Base-by-base conservation (phyloP, 2,797 vertebrate species). In the Spinibarbus caldwelli region DNA sequence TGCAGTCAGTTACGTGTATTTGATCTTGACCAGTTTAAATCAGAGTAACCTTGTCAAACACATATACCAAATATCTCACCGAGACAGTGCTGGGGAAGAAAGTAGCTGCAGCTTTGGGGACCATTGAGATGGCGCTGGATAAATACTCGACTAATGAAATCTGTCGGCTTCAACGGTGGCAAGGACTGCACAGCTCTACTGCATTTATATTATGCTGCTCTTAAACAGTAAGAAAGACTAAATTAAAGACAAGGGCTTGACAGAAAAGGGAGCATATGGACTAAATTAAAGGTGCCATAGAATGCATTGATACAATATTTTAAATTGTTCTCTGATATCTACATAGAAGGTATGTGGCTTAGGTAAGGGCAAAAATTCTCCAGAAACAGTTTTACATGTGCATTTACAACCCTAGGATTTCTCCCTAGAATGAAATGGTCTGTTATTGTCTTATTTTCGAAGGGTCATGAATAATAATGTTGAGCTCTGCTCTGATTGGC, bases 181-280 rank as follows among this genome's bases (percentile, higher is more conserved):
- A 99, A 99, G 90, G 98, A 99, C 93, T 99, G 98, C 93, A 99
- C 98, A 0, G 97, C 95, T 0, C 95, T 99, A 83, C 95, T 99
- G 26, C 98, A 99, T 86, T 97, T 99, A 2, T 96, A 95, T 94
- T 96, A 97, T 0, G 97, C 97, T 0, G 97, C 96, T 0, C 87
- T 97, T 84, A 96, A 96, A 92, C 96, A 97, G 98, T 99, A 90
- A 95, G 92, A 59, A 5, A 86, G 87, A 72, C 3, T 19, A 70
- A 79, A 85, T 78, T 49, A 88, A 80, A 90, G 8, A 38, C 43
- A 78, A 85, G 75, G 59, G 29, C 17, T 84, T 11, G 17, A 59
- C 6, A 45, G 41, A 45, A 49, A 54, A 41, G 66, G 77, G 78
- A 38, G 3, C 67, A 64, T 26, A 23, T 34, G 21, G 72, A 64